Conservation (phyloP, 2,797 vertebrate species). For the Muscicapa comitata region DNA sequence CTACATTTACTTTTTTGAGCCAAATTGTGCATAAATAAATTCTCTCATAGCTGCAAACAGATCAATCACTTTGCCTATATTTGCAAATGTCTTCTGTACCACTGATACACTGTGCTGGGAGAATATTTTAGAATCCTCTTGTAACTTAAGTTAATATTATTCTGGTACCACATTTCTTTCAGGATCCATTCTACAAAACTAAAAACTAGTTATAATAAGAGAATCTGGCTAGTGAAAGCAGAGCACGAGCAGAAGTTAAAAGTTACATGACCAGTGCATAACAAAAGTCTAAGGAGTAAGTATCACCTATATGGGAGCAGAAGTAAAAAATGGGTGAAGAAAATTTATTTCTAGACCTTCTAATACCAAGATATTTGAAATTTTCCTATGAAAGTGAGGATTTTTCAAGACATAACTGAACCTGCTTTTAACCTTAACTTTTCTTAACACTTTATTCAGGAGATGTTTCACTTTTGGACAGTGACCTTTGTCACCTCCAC, state of each 20-base stretch:
- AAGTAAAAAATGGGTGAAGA: not conserved
- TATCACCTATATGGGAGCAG: not conserved
- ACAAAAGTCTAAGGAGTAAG: not conserved
- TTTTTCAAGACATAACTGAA: not conserved
- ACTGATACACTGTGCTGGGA: not conserved
- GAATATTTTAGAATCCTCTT: not conserved
- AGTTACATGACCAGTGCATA: not conserved
- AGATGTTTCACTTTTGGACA: not conserved
- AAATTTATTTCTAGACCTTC: not conserved
- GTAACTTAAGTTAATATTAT: not conserved
- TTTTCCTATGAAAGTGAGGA: not conserved
- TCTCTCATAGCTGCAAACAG: slow-evolving; percentile 34
- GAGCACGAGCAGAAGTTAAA: not conserved
- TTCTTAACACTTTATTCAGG: not conserved
- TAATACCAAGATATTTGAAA: not conserved
- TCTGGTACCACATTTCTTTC: not conserved
- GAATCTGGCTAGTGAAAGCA: not conserved
- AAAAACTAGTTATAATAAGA: not conserved
- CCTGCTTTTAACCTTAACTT: not conserved
- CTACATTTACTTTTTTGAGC: slow-evolving; percentile 30
- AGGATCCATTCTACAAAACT: not conserved
- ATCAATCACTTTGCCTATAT: slow-evolving; percentile 45
- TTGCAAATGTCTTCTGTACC: slow-evolving; percentile 12
- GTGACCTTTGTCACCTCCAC: rapidly evolving
- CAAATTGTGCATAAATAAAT: slow-evolving; percentile 39